phyloP scores from a whole-genome alignment of 2,888 invertebrate genomes.

The Eristalis intricaria region DNA sequence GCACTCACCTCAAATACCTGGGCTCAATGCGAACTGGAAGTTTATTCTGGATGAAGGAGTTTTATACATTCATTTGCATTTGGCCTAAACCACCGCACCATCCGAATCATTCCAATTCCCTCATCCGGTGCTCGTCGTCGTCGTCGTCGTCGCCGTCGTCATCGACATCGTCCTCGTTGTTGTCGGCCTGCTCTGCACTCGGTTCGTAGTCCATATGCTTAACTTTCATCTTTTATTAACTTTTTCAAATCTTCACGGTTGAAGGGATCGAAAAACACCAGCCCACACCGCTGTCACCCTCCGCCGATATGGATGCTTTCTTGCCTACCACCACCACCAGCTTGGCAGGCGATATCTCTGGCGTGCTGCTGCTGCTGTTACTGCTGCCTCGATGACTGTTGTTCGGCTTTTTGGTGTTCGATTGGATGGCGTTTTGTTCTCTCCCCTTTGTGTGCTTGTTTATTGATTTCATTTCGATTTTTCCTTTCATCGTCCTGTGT shows the following conservation, averaged over 20 bases:
- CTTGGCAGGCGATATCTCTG: conserved; percentile 11
- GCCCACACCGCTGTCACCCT: not conserved
- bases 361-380: conserved; percentile 24
- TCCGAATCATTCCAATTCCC: not conserved
- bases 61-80: conserved; percentile 63
- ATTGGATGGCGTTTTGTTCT: conserved; percentile 53
- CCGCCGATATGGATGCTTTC: not conserved
- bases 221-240: conserved; percentile 71
- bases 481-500: not conserved
- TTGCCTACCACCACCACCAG: conserved; percentile 5
- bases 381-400: not conserved
- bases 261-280: conserved; percentile 57
- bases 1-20: conserved; percentile 35
- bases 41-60: conserved; percentile 65
- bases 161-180: not conserved
- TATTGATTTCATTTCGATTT: conserved; percentile 57
- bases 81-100: not conserved
- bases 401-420: conserved; percentile 50
- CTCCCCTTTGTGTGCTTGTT: conserved; percentile 50
- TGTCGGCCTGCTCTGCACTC: not conserved
- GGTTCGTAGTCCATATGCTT: conserved; percentile 58
- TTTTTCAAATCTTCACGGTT: conserved; percentile 70
- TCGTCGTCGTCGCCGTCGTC: too few species aligned
- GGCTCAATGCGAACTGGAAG: conserved; percentile 12
- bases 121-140: too few species aligned